phyloP scores from a whole-genome alignment of 2,113 vertebrate genomes.

The Lepus americanus region DNA sequence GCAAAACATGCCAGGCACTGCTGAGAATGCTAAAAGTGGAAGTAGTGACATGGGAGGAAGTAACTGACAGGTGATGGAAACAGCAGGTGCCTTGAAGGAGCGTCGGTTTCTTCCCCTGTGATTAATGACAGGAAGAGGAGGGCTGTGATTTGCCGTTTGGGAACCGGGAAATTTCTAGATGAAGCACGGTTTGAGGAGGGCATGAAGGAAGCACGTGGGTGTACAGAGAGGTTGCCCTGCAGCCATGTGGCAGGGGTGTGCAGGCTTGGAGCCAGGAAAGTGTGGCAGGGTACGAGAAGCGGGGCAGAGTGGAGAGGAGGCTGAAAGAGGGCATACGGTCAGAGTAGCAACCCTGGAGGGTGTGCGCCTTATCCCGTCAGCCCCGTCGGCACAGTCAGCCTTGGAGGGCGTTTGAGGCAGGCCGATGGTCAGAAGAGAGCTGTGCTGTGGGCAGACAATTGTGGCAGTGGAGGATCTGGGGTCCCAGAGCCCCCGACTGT shows the following conservation, averaged over 20 bases:
- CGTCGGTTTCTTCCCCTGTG: not conserved
- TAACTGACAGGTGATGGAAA: not conserved
- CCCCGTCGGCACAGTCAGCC: not conserved
- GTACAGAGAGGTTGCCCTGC: not conserved
- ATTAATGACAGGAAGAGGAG: not conserved
- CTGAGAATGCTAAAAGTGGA: not conserved
- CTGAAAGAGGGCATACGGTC: not conserved
- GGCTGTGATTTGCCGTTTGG: not conserved
- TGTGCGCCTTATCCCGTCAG: not conserved
- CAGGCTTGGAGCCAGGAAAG: not conserved
- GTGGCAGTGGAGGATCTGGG: not conserved
- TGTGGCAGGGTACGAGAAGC: accelerated
- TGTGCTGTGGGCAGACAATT: not conserved
- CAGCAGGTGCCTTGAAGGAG: not conserved
- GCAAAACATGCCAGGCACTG: not conserved
- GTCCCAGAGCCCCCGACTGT: too few species aligned
- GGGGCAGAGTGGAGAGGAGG: not conserved
- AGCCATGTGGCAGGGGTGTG: not conserved
- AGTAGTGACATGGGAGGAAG: not conserved
- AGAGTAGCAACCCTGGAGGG: too few species aligned
- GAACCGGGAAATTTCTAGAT: not conserved
- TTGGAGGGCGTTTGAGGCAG: not conserved
- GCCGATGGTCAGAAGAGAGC: not conserved
- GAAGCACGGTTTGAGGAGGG: not conserved
- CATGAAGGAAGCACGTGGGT: not conserved